Evolutionary conservation across 2,797 vertebrate species (phyloP).

Genomic region (Selene dorsalis): DNA sequence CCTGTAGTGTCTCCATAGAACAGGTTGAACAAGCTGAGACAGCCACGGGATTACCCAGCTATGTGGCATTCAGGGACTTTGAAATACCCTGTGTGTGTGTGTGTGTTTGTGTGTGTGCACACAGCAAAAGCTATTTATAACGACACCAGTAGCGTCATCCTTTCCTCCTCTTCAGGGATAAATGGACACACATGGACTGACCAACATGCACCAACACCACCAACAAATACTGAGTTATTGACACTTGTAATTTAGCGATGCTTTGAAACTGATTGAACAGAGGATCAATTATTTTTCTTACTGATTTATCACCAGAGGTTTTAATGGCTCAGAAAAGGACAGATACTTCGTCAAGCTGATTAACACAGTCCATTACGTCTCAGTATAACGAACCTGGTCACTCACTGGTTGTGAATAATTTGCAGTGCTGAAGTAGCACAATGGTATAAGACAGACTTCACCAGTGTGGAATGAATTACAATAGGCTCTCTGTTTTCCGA

Average conservation of each 20-base stretch:
- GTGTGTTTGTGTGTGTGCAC: conserved; percentile 21
- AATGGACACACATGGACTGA: conserved; percentile 20
- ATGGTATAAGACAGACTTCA: not conserved
- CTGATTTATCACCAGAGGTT: conserved; percentile 4
- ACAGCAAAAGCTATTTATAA: conserved; percentile 72
- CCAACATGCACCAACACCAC: not conserved
- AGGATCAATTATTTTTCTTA: not conserved
- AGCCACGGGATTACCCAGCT: conserved; percentile 65
- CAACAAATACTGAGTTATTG: conserved; percentile 19
- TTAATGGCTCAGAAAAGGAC: conserved; percentile 5
- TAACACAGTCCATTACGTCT: conserved; percentile 5
- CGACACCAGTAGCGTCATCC: conserved; percentile 67
- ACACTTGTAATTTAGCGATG: not conserved
- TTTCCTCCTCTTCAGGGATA: conserved; percentile 70
- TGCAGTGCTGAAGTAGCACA: not conserved
- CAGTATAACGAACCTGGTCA: conserved; percentile 7
- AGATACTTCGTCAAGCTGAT: conserved; percentile 4
- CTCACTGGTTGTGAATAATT: conserved; percentile 4
- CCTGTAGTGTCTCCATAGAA: conserved; percentile 54
- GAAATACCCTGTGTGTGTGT: conserved; percentile 49
- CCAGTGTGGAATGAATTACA: not conserved
- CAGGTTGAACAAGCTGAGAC: conserved; percentile 74
- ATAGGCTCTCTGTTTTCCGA: not conserved
- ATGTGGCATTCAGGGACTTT: conserved; percentile 65
- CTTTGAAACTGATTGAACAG: conserved; percentile 4